Evolutionary conservation across 2,113 vertebrate genomes (phyloP).

Genomic region (Python bivittatus): DNA sequence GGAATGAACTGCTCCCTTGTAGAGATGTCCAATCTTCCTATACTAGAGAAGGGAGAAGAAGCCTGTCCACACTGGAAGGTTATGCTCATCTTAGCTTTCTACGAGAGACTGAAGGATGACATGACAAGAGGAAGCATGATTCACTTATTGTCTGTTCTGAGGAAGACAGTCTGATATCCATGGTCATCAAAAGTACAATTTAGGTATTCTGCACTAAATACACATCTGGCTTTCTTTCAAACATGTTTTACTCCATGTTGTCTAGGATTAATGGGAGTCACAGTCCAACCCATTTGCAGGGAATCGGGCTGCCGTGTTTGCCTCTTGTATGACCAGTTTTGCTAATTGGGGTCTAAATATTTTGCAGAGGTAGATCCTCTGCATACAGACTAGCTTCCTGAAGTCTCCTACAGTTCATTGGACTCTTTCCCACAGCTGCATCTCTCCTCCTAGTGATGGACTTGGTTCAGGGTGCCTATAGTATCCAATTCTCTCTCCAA

Average conservation of each 20-base stretch:
- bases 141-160: not conserved
- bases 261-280: not conserved
- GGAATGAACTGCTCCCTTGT: not conserved
- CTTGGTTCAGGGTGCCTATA: not conserved
- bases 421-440: not conserved
- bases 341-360: not conserved
- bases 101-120: not conserved
- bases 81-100: not conserved
- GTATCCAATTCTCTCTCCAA: not conserved
- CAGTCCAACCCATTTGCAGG: not conserved
- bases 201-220: no score
- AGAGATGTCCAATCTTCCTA: not conserved
- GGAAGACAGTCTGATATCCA: not conserved
- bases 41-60: not conserved
- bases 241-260: not conserved
- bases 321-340: not conserved
- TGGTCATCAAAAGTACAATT: not conserved
- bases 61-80: not conserved
- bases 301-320: not conserved
- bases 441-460: not conserved
- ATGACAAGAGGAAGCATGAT: not conserved
- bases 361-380: not conserved
- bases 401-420: not conserved
- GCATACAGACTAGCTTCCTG: not conserved
- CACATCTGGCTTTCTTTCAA: not conserved